Conservation (phyloP, 1,140 invertebrate species). For the Calephelis nemesis region DNA sequence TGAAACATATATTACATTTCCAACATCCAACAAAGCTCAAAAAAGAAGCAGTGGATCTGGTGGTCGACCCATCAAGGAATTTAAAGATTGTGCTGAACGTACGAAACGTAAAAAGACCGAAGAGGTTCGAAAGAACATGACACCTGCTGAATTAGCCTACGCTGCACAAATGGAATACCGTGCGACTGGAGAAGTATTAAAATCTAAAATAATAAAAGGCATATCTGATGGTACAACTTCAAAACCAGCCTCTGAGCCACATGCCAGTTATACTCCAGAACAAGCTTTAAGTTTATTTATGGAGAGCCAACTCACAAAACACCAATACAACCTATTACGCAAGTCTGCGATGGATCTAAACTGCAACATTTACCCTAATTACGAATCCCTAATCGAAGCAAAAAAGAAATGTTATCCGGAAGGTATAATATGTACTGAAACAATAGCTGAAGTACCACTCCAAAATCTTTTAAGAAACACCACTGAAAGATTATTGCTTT, state of each 20-base stretch:
- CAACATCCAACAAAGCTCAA: conserved; percentile 14
- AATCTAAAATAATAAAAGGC: conserved; percentile 24
- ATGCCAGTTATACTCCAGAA: conserved; percentile 15
- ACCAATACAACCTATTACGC: conserved; percentile 20
- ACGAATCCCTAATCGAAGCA: conserved; percentile 23
- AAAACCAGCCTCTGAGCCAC: conserved; percentile 17
- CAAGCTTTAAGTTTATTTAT: conserved; percentile 20
- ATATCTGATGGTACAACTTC: conserved; percentile 18
- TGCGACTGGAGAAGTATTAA: conserved; percentile 19
- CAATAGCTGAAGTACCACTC: conserved; percentile 21
- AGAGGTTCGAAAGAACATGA: conserved; percentile 18
- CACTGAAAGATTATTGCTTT: conserved; percentile 22
- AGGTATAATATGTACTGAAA: conserved; percentile 21
- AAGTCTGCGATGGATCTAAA: conserved; percentile 22
- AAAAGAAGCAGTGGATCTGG: conserved; percentile 21
- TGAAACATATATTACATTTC: conserved; percentile 16
- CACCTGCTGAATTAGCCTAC: conserved; percentile 23
- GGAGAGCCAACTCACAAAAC: conserved; percentile 22
- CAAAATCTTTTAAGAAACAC: conserved; percentile 23
- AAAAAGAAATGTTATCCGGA: conserved; percentile 24
- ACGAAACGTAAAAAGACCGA: conserved; percentile 19
- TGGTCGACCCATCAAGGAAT: conserved; percentile 18
- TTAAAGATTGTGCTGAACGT: conserved; percentile 23
- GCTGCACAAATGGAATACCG: conserved; percentile 23
- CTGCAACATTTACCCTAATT: conserved; percentile 24